Evolutionary conservation across 2,113 vertebrate species (phyloP).

Genomic region (Bagarius yarrelli): DNA sequence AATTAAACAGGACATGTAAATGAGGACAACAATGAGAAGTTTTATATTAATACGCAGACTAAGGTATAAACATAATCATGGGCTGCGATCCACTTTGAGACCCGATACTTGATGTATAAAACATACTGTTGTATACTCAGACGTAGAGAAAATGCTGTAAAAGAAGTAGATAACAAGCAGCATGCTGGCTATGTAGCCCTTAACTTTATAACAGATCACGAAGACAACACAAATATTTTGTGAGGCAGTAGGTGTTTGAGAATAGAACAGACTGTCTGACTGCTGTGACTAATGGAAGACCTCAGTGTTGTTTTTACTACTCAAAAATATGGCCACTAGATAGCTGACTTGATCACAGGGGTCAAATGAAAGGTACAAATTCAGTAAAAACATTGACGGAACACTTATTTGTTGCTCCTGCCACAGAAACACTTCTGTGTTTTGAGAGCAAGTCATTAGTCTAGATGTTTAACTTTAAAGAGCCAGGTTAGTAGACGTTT

Average conservation of each 20-base stretch:
- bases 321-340: conserved; percentile 27
- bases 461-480: conserved; percentile 21
- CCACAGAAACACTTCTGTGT: background rate
- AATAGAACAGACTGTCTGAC: conserved; percentile 35
- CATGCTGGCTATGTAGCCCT: conserved; percentile 21
- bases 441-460: conserved; percentile 20
- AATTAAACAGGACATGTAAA: conserved; percentile 32
- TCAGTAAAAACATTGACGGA: background rate
- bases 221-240: conserved; percentile 59
- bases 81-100: background rate
- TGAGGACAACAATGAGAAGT: conserved; percentile 23
- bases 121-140: background rate
- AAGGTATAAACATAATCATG: conserved; percentile 3
- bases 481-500: background rate
- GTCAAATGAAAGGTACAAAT: conserved; percentile 1
- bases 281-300: conserved; percentile 18
- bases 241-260: conserved; percentile 47
- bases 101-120: background rate
- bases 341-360: background rate
- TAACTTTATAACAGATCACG: conserved; percentile 60
- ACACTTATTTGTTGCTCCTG: background rate
- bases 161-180: conserved; percentile 43
- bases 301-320: conserved; percentile 20
- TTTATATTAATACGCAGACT: background rate
- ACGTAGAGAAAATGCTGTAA: background rate